Evolutionary conservation across 2,888 invertebrate species (phyloP).

Genomic region (Resseliella maxima): DNA sequence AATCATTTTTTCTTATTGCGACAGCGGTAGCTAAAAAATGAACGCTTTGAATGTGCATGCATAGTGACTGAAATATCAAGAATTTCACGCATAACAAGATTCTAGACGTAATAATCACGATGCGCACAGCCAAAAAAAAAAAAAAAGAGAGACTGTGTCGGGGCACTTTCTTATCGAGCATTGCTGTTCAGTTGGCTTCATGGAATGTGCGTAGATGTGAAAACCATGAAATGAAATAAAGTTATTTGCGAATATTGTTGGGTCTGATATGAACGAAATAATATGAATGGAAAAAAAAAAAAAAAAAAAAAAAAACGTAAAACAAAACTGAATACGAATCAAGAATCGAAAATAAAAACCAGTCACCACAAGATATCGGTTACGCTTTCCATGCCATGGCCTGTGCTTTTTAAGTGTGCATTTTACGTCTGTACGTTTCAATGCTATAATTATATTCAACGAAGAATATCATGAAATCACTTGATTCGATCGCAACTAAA

Average conservation of each 20-base stretch:
- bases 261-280: not conserved
- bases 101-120: not conserved
- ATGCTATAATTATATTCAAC: constrained; percentile 22
- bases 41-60: no score
- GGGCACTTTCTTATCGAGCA: not conserved
- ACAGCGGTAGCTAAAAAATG: no score
- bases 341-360: not conserved
- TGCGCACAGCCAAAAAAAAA: not conserved
- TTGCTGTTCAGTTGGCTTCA: not conserved
- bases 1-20: no score
- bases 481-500: constrained; percentile 45
- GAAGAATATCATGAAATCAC: not conserved
- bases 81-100: not conserved
- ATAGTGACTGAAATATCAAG: not conserved
- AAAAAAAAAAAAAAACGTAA: not conserved
- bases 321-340: not conserved
- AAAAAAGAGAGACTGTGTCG: no score
- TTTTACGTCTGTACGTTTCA: not conserved
- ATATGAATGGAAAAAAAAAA: not conserved
- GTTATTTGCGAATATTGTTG: not conserved
- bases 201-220: constrained; percentile 48
- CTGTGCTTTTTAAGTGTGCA: not conserved
- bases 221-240: constrained; percentile 1
- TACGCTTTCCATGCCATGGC: constrained; percentile 11
- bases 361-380: not conserved